Percentiles rank a stretch among this genome's conserved stretches.
Conservation (phyloP, 1,140 invertebrate species). For the Eriocheir sinensis region DNA sequence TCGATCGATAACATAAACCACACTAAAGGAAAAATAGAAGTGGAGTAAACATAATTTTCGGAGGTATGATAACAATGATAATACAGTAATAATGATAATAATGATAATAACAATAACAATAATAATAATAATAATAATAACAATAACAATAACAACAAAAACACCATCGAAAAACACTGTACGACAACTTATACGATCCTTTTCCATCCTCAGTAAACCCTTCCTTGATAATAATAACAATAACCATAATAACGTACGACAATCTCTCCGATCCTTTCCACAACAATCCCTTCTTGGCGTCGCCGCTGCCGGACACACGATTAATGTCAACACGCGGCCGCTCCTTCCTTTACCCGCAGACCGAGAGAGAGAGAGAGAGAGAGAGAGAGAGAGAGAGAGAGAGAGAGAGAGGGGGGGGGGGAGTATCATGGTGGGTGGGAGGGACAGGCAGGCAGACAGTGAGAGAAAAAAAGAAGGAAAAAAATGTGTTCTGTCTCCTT, state of each 20-base stretch:
- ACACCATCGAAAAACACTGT: too few relatives aligned
- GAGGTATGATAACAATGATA: not conserved
- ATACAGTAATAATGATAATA: not conserved
- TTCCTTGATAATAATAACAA: not conserved
- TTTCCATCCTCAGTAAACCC: too few relatives aligned
- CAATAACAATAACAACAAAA: not conserved
- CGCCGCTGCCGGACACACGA: not conserved
- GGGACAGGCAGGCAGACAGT: not conserved
- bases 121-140: not conserved
- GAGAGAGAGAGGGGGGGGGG: not conserved
- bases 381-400: conserved; percentile 22
- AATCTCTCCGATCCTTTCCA: not conserved
- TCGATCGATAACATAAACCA: too few relatives aligned
- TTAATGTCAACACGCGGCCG: conserved; percentile 20
- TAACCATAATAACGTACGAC: not conserved
- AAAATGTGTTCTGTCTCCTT: too few relatives aligned
- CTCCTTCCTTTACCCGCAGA: conserved; percentile 1
- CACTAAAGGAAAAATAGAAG: too few relatives aligned
- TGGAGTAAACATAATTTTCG: too few relatives aligned
- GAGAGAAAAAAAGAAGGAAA: not conserved
- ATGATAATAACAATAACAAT: not conserved
- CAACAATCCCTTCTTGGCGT: not conserved
- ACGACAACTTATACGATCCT: too few relatives aligned
- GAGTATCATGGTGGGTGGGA: too few relatives aligned
- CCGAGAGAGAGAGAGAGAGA: not conserved